Evolutionary conservation across 2,797 vertebrate genomes (phyloP), one percentile per base, ranked within the genome.

Genomic region (Neoniphon sammara): DNA sequence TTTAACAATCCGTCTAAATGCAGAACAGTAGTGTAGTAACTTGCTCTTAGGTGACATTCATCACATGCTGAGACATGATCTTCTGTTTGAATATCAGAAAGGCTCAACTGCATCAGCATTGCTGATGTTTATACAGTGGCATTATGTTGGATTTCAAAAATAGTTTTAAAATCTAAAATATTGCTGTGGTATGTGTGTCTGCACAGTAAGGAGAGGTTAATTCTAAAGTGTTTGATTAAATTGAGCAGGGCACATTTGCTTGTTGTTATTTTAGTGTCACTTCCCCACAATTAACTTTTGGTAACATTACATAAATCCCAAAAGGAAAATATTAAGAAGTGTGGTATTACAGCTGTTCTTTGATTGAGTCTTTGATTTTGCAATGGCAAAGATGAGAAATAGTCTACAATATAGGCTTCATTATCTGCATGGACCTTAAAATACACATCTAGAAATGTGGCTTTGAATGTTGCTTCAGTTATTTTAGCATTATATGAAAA

Each of bases 11-110:
- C 63, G 58, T 57, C 54, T 53, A 34, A 25, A 78, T 78, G 65
- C 71, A 42, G 42, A 78, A 52, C 71, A 84, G 83, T 75, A 75
- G 17, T 46, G 44, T 21, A 71, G 39, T 70, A 50, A 73, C 52
- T 79, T 75, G 63, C 80, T 88, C 73, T 72, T 65, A 82, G 63
- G 76, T 80, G 81, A 83, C 79, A 81, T 82, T 87, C 81, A 85
- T 83, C 75, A 85, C 75, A 78, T 57, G 81, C 82, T 87, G 75
- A 70, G 78, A 75, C 80, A 82, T 80, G 85, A 86, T 12, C 39
- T 66, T 83, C 77, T 85, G 80, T 88, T 89, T 82, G 75, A 78
- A 85, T 78, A 78, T 77, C 69, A 82, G 71, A 68, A 58, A 77
- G 73, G 66, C 73, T 82, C 77, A 72, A 66, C 73, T 76, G 77